These are phyloP conservation scores for Amphiprion percula DNA, from an alignment of 2,113 vertebrate species.

Conservation along the genomic window DNA sequence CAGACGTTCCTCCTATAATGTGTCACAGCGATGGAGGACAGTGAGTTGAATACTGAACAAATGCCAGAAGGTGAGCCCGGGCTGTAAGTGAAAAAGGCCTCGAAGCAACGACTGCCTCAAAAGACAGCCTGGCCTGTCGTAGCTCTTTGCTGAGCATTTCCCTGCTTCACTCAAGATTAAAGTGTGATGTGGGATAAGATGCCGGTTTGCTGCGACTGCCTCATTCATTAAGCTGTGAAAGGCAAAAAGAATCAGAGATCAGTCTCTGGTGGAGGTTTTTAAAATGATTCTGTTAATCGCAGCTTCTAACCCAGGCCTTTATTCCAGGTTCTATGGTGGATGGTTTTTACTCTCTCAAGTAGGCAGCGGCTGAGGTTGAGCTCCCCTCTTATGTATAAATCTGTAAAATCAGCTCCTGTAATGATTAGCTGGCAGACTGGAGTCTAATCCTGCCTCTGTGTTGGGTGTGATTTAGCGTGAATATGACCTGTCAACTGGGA, in stretches of 20 bases:
- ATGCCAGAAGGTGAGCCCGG: conserved; percentile 7
- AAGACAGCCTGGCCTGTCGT: conserved; percentile 4
- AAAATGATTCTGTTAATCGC: neutral
- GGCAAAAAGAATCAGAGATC: conserved; percentile 12
- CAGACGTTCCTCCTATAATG: conserved; percentile 6
- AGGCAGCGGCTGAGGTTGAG: neutral
- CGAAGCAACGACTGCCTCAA: conserved; percentile 12
- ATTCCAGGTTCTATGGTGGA: neutral
- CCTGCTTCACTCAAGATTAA: conserved; percentile 20
- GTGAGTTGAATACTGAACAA: conserved; percentile 6
- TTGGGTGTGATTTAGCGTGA: neutral
- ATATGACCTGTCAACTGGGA: conserved; percentile 18
- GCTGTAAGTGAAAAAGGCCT: neutral
- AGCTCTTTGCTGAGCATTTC: neutral
- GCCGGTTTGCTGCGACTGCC: conserved; percentile 4
- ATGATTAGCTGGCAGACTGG: neutral
- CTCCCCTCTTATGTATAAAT: neutral
- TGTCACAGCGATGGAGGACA: conserved; percentile 3
- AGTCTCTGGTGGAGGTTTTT: neutral
- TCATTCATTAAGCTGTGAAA: conserved; percentile 22
- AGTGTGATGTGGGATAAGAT: neutral
- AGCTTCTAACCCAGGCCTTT: neutral
- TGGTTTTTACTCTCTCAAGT: conserved; percentile 4
- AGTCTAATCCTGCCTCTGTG: neutral
- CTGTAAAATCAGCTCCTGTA: neutral